Percentiles rank a stretch among this genome's conserved stretches.
Evolutionary conservation across 2,113 vertebrate genomes (phyloP).

Genomic region (Vulpes ferrilata): DNA sequence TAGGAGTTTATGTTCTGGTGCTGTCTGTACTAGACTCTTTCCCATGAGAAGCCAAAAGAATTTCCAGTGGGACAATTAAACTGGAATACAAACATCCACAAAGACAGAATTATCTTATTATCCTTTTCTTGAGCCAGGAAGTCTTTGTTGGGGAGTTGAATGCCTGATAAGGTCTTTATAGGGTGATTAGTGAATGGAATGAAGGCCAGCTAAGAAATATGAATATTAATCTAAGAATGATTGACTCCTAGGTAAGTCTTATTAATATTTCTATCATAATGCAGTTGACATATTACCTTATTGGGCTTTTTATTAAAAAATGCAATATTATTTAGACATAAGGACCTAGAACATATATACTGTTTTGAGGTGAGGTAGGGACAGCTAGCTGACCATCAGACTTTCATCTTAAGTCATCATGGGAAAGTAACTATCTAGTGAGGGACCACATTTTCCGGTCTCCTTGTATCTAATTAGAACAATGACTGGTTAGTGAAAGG

Average conservation of each 20-base stretch:
- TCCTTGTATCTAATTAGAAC: background rate
- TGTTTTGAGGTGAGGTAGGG: background rate
- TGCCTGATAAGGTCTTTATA: constrained; percentile 29
- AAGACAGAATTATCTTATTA: background rate
- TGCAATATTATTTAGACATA: background rate
- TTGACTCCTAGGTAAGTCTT: background rate
- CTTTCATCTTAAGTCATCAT: background rate
- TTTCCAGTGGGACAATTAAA: background rate
- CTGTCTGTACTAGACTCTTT: background rate
- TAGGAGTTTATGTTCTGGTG: background rate
- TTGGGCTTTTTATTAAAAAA: background rate
- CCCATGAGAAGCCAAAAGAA: background rate
- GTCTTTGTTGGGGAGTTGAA: background rate
- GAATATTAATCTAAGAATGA: background rate
- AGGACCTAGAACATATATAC: background rate
- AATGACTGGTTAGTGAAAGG: background rate
- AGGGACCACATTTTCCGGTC: background rate
- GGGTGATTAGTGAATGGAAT: constrained; percentile 14
- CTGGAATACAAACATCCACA: background rate
- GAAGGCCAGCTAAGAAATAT: background rate
- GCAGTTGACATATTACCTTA: background rate
- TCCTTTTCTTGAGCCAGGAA: background rate
- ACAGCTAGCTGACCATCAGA: background rate
- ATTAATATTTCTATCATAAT: background rate
- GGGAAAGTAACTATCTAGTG: background rate